phyloP scores from a whole-genome alignment of 2,113 vertebrate species.

The Polypterus bichir region DNA sequence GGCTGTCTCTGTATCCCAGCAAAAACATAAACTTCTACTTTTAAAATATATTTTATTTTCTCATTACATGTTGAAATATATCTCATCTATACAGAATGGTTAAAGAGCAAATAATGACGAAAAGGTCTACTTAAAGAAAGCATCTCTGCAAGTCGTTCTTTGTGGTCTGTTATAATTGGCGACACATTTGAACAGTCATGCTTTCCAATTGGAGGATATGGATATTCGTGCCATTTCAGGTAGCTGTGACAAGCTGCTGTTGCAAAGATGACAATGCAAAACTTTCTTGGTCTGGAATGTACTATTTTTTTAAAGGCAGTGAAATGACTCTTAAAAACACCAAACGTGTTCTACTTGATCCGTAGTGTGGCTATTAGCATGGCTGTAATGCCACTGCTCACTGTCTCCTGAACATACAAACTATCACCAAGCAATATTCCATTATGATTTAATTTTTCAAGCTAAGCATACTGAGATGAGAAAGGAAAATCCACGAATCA shows the following conservation, averaged over 20 bases:
- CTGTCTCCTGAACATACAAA: slow-evolving; percentile 9
- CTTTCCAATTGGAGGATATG: slow-evolving; percentile 4
- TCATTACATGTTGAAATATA: too few species aligned
- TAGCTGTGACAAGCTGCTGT: not conserved
- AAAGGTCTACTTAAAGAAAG: slow-evolving; percentile 7
- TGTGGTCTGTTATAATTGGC: slow-evolving; percentile 5
- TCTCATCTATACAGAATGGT: too few species aligned
- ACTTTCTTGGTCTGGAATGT: slow-evolving; percentile 8
- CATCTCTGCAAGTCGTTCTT: slow-evolving; percentile 6
- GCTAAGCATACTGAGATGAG: slow-evolving; percentile 11
- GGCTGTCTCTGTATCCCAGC: too few species aligned
- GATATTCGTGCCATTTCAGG: slow-evolving; percentile 12
- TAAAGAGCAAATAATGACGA: not conserved
- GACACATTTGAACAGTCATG: slow-evolving; percentile 6
- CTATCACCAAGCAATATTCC: slow-evolving; percentile 19
- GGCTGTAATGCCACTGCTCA: slow-evolving; percentile 13
- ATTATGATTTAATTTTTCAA: slow-evolving; percentile 6
- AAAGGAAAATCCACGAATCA: slow-evolving; percentile 13
- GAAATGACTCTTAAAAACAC: slow-evolving; percentile 8
- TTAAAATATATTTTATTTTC: too few species aligned
- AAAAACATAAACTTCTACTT: too few species aligned
- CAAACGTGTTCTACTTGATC: slow-evolving; percentile 15
- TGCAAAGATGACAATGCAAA: slow-evolving; percentile 13
- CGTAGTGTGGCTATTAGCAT: slow-evolving; percentile 10
- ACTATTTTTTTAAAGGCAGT: slow-evolving; percentile 15